phyloP scores from a whole-genome alignment of 1,140 invertebrate genomes.

The Cheumatopsyche charites region DNA sequence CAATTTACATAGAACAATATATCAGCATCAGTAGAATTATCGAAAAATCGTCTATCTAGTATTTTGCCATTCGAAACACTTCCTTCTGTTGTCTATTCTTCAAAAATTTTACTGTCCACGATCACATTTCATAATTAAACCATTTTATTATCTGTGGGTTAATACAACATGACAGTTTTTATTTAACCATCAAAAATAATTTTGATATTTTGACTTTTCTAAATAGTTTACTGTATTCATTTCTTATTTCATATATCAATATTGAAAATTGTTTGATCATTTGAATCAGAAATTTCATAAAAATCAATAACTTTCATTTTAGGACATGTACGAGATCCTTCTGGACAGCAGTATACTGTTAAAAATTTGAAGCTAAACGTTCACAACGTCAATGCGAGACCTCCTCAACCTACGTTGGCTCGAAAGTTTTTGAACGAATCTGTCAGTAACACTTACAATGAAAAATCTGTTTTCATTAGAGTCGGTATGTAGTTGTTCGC shows the following conservation, averaged over 20 bases:
- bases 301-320: constrained; percentile 47
- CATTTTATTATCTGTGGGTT: too few relatives aligned
- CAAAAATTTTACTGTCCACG: too few relatives aligned
- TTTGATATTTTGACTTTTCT: not conserved
- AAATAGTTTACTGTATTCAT: not conserved
- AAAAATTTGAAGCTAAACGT: constrained; percentile 82
- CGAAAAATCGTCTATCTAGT: too few relatives aligned
- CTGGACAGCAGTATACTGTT: constrained; percentile 73
- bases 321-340: constrained; percentile 85
- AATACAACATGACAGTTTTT: too few relatives aligned
- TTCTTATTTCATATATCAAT: not conserved
- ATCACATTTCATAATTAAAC: too few relatives aligned
- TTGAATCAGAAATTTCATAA: constrained; percentile 14
- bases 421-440: constrained; percentile 88
- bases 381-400: constrained; percentile 79
- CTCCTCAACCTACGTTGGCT: constrained; percentile 81
- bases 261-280: not conserved
- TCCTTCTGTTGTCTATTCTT: too few relatives aligned
- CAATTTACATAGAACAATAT: not conserved
- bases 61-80: too few relatives aligned
- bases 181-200: not conserved
- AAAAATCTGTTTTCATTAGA: constrained; percentile 59
- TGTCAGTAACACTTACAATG: constrained; percentile 74
- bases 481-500: constrained; percentile 1
- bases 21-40: too few relatives aligned